These are phyloP conservation scores for Carabus problematicus DNA, from an alignment of 2,888 invertebrate genomes.

Conservation along the genomic window DNA sequence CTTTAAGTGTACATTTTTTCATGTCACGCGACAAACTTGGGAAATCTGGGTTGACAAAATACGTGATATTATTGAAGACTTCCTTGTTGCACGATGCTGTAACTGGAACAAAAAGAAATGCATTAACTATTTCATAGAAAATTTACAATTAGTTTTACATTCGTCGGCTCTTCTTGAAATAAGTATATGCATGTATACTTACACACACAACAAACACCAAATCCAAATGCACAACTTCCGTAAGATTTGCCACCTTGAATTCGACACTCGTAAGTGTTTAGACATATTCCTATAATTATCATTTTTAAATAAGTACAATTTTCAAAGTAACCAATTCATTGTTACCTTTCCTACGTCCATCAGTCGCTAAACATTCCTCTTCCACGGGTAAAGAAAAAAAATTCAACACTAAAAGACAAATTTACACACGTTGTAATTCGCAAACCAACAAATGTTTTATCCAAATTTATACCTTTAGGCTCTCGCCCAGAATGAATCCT, in stretches of 20 bases:
- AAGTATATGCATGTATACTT: constrained; percentile 61
- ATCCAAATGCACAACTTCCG: constrained; percentile 82
- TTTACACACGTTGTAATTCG: background rate
- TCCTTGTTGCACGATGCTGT: constrained; percentile 76
- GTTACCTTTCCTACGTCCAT: constrained; percentile 68
- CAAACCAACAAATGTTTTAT: no score
- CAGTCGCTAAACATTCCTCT: constrained; percentile 77
- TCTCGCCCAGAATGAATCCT: constrained; percentile 15
- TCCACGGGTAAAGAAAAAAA: constrained; percentile 85
- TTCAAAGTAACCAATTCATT: background rate
- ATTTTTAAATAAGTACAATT: constrained; percentile 2
- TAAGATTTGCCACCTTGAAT: constrained; percentile 74
- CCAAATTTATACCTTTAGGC: constrained; percentile 23
- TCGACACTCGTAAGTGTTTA: constrained; percentile 84
- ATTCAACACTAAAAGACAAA: constrained; percentile 70
- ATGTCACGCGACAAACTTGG: constrained; percentile 76
- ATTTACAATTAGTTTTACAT: constrained; percentile 16
- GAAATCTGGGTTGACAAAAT: constrained; percentile 82
- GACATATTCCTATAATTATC: constrained; percentile 70
- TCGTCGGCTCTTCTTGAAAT: no score
- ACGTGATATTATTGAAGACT: constrained; percentile 80
- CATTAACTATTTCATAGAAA: background rate
- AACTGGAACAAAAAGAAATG: constrained; percentile 62
- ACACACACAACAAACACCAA: constrained; percentile 88
- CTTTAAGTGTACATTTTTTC: constrained; percentile 72